These are phyloP conservation scores for Alligator mississippiensis DNA, from an alignment of 2,113 vertebrate genomes.

Conservation along the genomic window DNA sequence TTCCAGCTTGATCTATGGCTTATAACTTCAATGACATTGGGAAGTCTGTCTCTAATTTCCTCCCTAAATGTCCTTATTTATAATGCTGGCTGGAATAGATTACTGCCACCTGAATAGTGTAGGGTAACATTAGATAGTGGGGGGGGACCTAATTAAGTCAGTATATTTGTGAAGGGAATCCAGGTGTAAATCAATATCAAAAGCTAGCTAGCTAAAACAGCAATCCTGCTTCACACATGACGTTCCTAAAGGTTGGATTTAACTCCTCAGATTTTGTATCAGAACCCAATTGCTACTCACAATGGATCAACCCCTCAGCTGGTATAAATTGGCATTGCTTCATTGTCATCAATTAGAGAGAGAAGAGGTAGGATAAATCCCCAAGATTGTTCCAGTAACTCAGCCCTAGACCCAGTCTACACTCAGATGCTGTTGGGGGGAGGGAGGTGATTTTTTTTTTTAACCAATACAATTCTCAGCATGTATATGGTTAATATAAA, in stretches of 20 bases:
- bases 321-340: no score
- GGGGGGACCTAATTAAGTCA: not conserved
- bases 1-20: not conserved
- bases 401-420: no score
- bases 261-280: no score
- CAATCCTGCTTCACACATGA: no score
- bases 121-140: accelerated
- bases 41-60: not conserved
- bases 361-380: no score
- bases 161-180: not conserved
- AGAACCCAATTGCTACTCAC: no score
- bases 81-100: not conserved
- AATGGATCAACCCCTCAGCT: no score
- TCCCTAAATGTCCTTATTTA: not conserved
- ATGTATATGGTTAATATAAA: not conserved
- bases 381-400: no score
- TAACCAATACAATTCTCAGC: not conserved
- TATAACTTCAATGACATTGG: not conserved
- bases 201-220: no score
- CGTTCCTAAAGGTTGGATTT: no score
- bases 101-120: not conserved
- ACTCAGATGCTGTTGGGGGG: no score
- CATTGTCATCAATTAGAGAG: no score
- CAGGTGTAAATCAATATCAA: not conserved
- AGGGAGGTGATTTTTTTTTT: not conserved